Conservation (phyloP, 2,113 vertebrate genomes). For the Raja brachyura region DNA sequence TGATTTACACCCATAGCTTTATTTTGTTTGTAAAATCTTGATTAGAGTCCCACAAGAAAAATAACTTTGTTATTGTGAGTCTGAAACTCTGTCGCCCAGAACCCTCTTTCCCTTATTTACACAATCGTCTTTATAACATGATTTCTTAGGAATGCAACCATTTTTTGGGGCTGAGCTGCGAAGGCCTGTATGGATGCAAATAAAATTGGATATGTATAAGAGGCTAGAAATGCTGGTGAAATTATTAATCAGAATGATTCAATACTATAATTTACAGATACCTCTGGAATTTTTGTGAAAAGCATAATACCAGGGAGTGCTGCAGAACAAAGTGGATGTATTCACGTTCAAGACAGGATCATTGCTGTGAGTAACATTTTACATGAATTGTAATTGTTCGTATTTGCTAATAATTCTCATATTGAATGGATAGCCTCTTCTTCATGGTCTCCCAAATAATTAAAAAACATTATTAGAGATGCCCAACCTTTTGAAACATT, state of each 20-base stretch:
- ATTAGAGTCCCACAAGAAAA: too few species aligned
- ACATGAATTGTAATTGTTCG: background rate
- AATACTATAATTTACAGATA: slow-evolving; percentile 50
- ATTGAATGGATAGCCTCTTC: background rate
- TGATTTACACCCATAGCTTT: too few species aligned
- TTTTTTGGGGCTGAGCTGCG: background rate
- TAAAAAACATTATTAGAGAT: background rate
- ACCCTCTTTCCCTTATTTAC: too few species aligned
- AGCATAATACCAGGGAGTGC: slow-evolving; percentile 73
- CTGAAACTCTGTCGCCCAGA: too few species aligned
- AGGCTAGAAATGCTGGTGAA: background rate
- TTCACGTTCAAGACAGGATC: slow-evolving; percentile 72
- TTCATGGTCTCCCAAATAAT: background rate
- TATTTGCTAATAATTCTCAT: background rate
- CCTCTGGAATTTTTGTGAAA: slow-evolving; percentile 77
- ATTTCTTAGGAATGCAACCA: too few species aligned
- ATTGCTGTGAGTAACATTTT: slow-evolving; percentile 65
- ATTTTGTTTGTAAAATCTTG: too few species aligned
- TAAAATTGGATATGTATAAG: background rate
- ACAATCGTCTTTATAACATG: too few species aligned
- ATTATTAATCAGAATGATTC: background rate
- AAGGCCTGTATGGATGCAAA: too few species aligned
- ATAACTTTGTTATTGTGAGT: too few species aligned
- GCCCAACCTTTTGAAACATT: background rate
- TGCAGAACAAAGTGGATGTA: slow-evolving; percentile 71